Evolutionary conservation across 2,888 invertebrate genomes (phyloP).

Genomic region (Azorinus chamasolen): DNA sequence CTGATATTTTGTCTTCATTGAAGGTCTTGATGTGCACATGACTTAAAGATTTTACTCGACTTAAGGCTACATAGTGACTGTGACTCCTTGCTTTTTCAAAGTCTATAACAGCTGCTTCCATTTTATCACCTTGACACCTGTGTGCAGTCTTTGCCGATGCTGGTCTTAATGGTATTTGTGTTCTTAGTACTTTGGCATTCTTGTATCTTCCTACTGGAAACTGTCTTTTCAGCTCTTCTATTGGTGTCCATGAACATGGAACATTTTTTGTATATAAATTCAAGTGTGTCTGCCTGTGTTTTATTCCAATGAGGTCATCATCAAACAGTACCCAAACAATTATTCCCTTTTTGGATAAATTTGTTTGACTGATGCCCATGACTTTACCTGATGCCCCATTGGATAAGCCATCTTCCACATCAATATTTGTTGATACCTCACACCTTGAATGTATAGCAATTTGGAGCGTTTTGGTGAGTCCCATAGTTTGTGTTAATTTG

Average conservation of each 20-base stretch:
- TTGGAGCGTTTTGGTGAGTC: neutral
- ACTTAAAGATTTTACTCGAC: constrained; percentile 33
- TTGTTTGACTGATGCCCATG: too few relatives aligned
- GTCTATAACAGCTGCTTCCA: constrained; percentile 39
- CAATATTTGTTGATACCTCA: constrained; percentile 28
- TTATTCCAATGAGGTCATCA: neutral
- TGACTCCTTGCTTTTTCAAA: constrained; percentile 19
- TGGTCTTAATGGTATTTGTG: constrained; percentile 37
- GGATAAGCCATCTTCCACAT: constrained; percentile 44
- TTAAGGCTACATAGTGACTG: constrained; percentile 48
- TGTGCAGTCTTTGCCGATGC: constrained; percentile 44
- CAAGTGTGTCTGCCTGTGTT: neutral
- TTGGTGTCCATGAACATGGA: constrained; percentile 23
- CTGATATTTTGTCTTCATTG: constrained; percentile 26
- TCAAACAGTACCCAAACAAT: too few relatives aligned
- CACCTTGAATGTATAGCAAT: constrained; percentile 18
- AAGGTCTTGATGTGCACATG: constrained; percentile 20
- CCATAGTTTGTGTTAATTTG: constrained; percentile 33
- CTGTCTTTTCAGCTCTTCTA: constrained; percentile 20
- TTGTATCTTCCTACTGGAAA: constrained; percentile 39
- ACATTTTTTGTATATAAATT: constrained; percentile 12
- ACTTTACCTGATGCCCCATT: constrained; percentile 36
- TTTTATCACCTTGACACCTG: constrained; percentile 44
- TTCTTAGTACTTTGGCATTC: constrained; percentile 19
- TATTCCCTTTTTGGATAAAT: too few relatives aligned